Percentiles rank a stretch among this genome's conserved stretches.
phyloP scores from a whole-genome alignment of 1,140 invertebrate genomes.

The Drosophila athabasca region DNA sequence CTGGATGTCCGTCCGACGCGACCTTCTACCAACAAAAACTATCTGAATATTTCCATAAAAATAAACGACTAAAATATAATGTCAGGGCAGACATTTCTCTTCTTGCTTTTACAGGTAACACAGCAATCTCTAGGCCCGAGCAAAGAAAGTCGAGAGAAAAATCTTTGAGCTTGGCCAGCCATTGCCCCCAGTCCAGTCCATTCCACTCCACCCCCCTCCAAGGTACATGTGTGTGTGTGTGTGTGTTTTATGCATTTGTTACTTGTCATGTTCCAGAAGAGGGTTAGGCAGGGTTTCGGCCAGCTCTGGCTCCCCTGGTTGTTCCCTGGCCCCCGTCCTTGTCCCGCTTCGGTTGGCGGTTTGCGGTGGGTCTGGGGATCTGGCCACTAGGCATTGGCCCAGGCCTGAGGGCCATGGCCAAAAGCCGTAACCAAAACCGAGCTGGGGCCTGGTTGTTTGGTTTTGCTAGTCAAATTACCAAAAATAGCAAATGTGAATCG shows the following conservation, averaged over 20 bases:
- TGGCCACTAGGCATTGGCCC: background rate
- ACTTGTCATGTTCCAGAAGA: conserved; percentile 66
- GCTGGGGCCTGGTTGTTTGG: conserved; percentile 45
- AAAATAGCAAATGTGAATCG: conserved; percentile 57
- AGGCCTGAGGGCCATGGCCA: conserved; percentile 7
- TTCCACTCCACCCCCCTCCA: too few species aligned
- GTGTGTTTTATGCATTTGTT: conserved; percentile 68
- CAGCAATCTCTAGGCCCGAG: background rate
- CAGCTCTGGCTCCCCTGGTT: conserved; percentile 7
- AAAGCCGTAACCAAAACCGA: conserved; percentile 31
- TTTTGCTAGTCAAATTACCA: conserved; percentile 70
- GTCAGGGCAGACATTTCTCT: too few species aligned
- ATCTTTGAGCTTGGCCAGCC: background rate
- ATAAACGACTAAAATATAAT: too few species aligned
- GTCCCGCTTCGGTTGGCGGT: conserved; percentile 50
- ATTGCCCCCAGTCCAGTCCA: background rate
- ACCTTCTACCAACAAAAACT: too few species aligned
- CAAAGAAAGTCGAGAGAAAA: conserved; percentile 41
- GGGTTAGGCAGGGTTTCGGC: conserved; percentile 38
- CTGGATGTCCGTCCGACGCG: too few species aligned
- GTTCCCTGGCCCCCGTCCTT: too few species aligned
- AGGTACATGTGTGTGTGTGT: conserved; percentile 12
- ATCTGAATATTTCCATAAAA: too few species aligned
- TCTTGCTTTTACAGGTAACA: too few species aligned
- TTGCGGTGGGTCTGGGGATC: conserved; percentile 29